Evolutionary conservation across 2,113 vertebrate species (phyloP).

Genomic region (Anolis carolinensis): DNA sequence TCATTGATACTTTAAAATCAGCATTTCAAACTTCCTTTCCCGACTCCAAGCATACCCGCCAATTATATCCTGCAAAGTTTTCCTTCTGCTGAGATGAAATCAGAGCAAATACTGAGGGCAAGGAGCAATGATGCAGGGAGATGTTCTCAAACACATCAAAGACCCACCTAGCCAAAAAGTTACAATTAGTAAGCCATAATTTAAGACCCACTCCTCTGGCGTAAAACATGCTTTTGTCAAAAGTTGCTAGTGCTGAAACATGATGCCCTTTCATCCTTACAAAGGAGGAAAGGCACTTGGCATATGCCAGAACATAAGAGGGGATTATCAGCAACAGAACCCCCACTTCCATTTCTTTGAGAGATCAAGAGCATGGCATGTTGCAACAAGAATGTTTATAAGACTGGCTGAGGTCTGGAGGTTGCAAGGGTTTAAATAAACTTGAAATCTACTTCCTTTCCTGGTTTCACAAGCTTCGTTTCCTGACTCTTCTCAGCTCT

Average conservation of each 20-base stretch:
- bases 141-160: not conserved
- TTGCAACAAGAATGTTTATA: not conserved
- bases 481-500: conserved; percentile 53
- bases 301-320: not conserved
- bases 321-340: not conserved
- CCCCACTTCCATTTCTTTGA: rapidly evolving
- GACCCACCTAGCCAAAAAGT: not conserved
- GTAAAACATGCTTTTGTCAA: not conserved
- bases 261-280: not conserved
- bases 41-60: not conserved
- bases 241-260: not conserved
- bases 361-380: not conserved
- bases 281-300: not conserved
- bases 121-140: not conserved
- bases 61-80: conserved; percentile 12
- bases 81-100: conserved; percentile 4
- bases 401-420: conserved; percentile 53
- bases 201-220: not conserved
- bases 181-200: not conserved
- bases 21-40: not conserved
- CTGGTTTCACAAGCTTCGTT: conserved; percentile 67
- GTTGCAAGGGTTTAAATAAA: conserved; percentile 73
- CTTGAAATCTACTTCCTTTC: conserved; percentile 75
- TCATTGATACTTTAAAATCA: not conserved
- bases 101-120: conserved; percentile 6